phyloP scores from a whole-genome alignment of 2,888 invertebrate species.

The Cheilosia vernalis region DNA sequence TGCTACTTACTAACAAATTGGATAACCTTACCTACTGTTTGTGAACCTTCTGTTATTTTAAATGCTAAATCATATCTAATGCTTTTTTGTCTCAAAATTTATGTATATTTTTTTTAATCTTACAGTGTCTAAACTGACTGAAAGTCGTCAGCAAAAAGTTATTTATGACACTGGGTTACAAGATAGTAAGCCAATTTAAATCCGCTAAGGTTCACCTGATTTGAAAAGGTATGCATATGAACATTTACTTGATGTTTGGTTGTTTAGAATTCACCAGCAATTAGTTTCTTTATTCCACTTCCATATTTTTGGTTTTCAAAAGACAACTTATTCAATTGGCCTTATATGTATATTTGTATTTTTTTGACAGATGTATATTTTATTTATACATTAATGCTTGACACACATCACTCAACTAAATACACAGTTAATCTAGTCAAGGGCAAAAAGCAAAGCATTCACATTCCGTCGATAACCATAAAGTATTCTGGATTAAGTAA shows the following conservation, averaged over 20 bases:
- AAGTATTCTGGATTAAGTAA: conserved; percentile 41
- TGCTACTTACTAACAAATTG: too few relatives aligned
- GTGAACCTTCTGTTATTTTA: neutral
- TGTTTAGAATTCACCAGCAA: conserved; percentile 28
- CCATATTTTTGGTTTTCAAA: too few relatives aligned
- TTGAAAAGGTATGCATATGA: conserved; percentile 64
- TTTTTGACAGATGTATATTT: too few relatives aligned
- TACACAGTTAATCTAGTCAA: conserved; percentile 1
- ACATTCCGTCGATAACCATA: conserved; percentile 34
- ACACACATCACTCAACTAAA: conserved; percentile 1
- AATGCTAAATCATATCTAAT: conserved; percentile 22
- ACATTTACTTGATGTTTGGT: conserved; percentile 36
- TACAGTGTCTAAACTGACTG: conserved; percentile 71
- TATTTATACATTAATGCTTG: too few relatives aligned
- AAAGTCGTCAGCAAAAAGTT: conserved; percentile 67
- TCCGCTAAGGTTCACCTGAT: conserved; percentile 33
- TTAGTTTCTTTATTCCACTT: neutral
- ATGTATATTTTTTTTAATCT: conserved; percentile 37
- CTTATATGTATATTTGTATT: too few relatives aligned
- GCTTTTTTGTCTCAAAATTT: conserved; percentile 29
- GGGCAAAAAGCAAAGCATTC: conserved; percentile 6
- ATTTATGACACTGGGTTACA: conserved; percentile 49
- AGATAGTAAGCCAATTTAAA: conserved; percentile 24
- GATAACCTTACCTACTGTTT: neutral
- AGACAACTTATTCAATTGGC: too few relatives aligned